Evolutionary conservation across 2,797 vertebrate genomes (phyloP).

Genomic region (Buphagus erythrorhynchus): DNA sequence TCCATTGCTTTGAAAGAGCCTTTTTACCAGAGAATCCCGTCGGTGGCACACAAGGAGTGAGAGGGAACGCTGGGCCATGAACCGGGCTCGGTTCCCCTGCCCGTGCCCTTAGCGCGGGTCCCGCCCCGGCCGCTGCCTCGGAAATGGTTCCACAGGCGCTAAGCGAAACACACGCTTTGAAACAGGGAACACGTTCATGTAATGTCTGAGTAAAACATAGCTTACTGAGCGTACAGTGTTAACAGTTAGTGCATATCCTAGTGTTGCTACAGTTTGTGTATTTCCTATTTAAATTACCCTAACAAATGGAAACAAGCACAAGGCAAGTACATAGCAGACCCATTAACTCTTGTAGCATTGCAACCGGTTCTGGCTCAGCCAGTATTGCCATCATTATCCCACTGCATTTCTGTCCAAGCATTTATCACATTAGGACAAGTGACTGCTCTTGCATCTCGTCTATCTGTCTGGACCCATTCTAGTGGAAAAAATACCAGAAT

Average conservation of each 20-base stretch:
- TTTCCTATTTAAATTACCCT: not conserved
- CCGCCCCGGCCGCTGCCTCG: not conserved
- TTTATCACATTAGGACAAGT: not conserved
- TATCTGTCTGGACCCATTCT: not conserved
- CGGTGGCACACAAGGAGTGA: not conserved
- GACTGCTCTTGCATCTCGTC: not conserved
- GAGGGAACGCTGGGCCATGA: accelerated
- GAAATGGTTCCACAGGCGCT: accelerated
- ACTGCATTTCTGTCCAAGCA: not conserved
- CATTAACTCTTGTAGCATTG: not conserved
- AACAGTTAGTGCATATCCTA: not conserved
- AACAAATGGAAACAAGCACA: not conserved
- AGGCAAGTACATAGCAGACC: accelerated
- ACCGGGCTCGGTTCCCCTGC: accelerated
- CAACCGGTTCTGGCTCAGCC: not conserved
- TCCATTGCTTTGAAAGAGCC: not conserved
- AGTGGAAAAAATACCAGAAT: not conserved
- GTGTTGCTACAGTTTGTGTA: not conserved
- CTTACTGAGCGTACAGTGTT: accelerated
- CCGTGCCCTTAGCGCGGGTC: not conserved
- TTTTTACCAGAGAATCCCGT: not conserved
- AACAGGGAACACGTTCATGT: accelerated
- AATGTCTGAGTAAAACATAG: not conserved
- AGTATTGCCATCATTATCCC: not conserved
- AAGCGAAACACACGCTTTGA: accelerated